Evolutionary conservation across 2,888 invertebrate species (phyloP).

Genomic region (Pollenia angustigena): DNA sequence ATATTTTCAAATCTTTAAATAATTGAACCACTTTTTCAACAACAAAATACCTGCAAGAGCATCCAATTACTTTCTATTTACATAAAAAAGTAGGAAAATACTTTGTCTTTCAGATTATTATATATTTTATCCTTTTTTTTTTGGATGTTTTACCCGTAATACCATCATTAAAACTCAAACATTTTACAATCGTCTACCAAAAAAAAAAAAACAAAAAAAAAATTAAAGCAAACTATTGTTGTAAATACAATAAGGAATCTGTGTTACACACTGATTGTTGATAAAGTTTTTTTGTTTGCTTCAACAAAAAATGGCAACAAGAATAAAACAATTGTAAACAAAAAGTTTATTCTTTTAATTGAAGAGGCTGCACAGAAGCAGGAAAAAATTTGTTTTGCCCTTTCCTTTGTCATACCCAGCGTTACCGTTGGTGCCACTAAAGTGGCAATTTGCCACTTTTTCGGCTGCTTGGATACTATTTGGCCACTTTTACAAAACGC

Average conservation of each 20-base stretch:
- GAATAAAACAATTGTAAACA: too few species aligned
- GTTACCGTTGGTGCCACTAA: too few species aligned
- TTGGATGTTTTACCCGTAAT: background rate
- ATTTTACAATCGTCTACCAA: background rate
- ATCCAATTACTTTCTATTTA: background rate
- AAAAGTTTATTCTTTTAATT: too few species aligned
- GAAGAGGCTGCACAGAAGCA: too few species aligned
- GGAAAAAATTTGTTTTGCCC: too few species aligned
- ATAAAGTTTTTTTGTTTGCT: background rate
- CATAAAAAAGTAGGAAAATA: too few species aligned
- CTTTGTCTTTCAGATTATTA: background rate
- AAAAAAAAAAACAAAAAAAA: background rate
- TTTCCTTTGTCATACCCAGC: too few species aligned
- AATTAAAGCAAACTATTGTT: background rate
- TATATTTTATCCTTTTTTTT: background rate
- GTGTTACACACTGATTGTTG: slow-evolving; percentile 14
- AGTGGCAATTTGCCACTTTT: too few species aligned
- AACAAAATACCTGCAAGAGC: background rate
- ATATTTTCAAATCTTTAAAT: too few species aligned
- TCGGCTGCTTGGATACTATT: too few species aligned
- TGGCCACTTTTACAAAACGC: too few species aligned
- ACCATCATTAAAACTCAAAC: background rate
- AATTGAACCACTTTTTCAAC: too few species aligned
- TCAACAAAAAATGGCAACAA: background rate
- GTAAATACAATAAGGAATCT: background rate